Conservation (phyloP, 2,888 invertebrate species). For the Harpagoxenus sublaevis region DNA sequence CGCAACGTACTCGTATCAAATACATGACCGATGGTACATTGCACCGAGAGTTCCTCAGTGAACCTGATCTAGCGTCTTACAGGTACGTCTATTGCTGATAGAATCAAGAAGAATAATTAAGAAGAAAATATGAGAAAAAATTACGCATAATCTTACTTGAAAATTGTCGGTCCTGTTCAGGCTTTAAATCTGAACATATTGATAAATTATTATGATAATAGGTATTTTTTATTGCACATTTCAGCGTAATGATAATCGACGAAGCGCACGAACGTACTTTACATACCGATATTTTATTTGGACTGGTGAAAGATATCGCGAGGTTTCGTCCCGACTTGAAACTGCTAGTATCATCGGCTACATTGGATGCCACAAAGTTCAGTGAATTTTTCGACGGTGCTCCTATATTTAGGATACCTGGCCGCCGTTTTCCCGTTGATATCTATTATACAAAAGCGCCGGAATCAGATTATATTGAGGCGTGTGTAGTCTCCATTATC, state of each 20-base stretch:
- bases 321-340: slow-evolving; percentile 97
- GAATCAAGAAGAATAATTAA: neutral
- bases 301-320: slow-evolving; percentile 98
- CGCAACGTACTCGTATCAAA: slow-evolving; percentile 97
- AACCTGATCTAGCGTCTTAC: slow-evolving; percentile 98
- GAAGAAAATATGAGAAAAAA: neutral
- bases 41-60: slow-evolving; percentile 98
- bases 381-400: slow-evolving; percentile 99
- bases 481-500: slow-evolving; percentile 98
- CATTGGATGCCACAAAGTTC: slow-evolving; percentile 99
- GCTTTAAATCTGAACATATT: neutral
- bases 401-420: slow-evolving; percentile 98
- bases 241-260: slow-evolving; percentile 99
- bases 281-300: slow-evolving; percentile 99
- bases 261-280: slow-evolving; percentile 99
- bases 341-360: slow-evolving; percentile 98
- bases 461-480: slow-evolving; percentile 99
- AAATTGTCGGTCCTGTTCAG: neutral
- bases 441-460: slow-evolving; percentile 99
- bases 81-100: slow-evolving; percentile 84
- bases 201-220: neutral
- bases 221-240: neutral
- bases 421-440: slow-evolving; percentile 98
- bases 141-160: neutral
- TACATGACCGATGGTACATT: slow-evolving; percentile 99